phyloP scores from a whole-genome alignment of 2,888 invertebrate species.

The Hyposoter didymator region DNA sequence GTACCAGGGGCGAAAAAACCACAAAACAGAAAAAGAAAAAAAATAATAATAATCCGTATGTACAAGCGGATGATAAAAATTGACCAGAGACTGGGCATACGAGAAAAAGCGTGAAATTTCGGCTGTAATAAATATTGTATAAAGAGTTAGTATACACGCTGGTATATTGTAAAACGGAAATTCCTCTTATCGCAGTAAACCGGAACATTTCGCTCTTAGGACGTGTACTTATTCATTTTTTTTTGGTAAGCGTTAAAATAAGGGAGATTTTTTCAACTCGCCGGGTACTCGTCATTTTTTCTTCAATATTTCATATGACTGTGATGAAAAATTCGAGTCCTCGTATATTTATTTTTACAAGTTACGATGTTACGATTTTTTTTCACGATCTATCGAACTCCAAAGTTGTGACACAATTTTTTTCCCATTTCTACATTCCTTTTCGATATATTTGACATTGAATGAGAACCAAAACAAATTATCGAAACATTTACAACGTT shows the following conservation, averaged over 20 bases:
- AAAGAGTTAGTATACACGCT: slow-evolving; percentile 27
- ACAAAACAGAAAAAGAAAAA: slow-evolving; percentile 21
- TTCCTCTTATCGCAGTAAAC: slow-evolving; percentile 57
- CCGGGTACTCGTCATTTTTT: not conserved
- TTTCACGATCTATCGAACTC: not conserved
- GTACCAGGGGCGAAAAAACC: slow-evolving; percentile 53
- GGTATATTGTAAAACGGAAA: slow-evolving; percentile 61
- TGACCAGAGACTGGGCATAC: slow-evolving; percentile 54
- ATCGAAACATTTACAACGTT: not conserved
- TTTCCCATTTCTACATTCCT: not conserved
- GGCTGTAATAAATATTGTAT: slow-evolving; percentile 57
- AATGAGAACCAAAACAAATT: not conserved
- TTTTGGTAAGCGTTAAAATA: not conserved
- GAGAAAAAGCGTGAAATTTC: slow-evolving; percentile 58
- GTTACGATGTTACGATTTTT: not conserved
- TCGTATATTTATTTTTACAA: not conserved
- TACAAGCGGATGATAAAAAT: slow-evolving; percentile 62
- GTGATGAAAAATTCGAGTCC: not conserved
- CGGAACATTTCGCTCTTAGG: slow-evolving; percentile 28
- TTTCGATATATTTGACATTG: not conserved
- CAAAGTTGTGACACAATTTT: not conserved
- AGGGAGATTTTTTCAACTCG: not conserved
- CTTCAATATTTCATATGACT: not conserved
- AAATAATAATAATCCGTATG: slow-evolving; percentile 47
- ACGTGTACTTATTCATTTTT: not conserved